Evolutionary conservation across 2,113 vertebrate genomes (phyloP), one percentile per base, ranked within the genome.

Genomic region (Sigmodon hispidus): DNA sequence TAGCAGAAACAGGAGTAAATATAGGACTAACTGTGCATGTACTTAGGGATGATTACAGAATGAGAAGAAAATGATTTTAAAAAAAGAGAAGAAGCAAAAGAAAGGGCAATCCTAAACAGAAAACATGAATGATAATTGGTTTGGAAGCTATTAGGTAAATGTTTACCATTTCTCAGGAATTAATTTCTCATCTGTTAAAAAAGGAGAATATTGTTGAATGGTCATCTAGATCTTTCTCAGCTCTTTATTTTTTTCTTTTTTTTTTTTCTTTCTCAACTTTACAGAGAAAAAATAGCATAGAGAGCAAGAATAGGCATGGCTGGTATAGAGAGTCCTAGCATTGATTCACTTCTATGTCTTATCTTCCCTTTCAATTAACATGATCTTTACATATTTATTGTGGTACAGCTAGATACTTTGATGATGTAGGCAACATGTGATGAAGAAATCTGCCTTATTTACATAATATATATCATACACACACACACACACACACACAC

Each of bases 1-100:
- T 73, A 96, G 92, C 95, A 95, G 40, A 94, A 97, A 76, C 22
- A 59, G 87, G 40, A 93, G 91, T 85, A 96, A 94, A 94, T 96
- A 89, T 69, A 97, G 85, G 93, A 93, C 93, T 81, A 59, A 43
- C 50, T 87, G 72, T 86, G 80, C 21, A 16, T 93, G 87, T 52
- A 83, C 57, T 70, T 81, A 52, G 52, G 36, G 57, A 26, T 40
- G 43, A 61, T 63, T 65, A 29, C 17, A 45, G 29, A 22, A 89
- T n/a, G 26, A 73, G 81, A 90, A 63, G 43, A 34, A 80, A 72
- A 67, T 97, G 95, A n/a, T 3, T 55, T 31, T 8, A 89, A 84
- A 96, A 43, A 85, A 97, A 90, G 95, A 96, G 1, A 43, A 2
- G 73, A 95, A 77, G 79, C 29, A 63, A 29, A 4, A 2, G 10